Base-by-base conservation (phyloP, 2,797 vertebrate species). In the Falco rusticolus region DNA sequence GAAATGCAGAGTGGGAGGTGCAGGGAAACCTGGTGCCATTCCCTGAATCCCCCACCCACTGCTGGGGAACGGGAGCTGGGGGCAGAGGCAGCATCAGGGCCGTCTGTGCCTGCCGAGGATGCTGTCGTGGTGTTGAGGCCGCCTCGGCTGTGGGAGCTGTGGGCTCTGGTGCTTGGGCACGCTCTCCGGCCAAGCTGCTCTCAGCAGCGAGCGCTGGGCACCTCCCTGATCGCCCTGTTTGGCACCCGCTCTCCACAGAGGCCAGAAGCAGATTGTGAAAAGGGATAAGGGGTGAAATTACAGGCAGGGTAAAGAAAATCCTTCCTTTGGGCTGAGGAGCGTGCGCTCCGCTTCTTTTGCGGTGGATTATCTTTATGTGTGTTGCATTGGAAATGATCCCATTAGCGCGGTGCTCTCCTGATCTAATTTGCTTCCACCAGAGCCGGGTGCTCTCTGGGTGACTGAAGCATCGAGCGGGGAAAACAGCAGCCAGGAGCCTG, bases 1-100 rank as follows among this genome's bases (percentile, higher is more conserved):
- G 0, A 3, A 1, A 1, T 3, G 2, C 1, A 0, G 54, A 5
- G 7, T 16, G 37, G 6, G 6, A 16, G n/a, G 51, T 0, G 66
- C 56, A 39, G 74, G 75, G 74, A 51, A 43, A 75, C 10, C 1
- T 2, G 78, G 22, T 14, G 94, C 53, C 1, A 0, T 8, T 47
- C 74, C 61, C 48, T 1, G 68, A 2, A 1, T 15, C 18, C 39
- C 63, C 26, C 29, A 8, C 57, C 17, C 4, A 9, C 57, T 39
- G 60, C 68, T 17, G 85, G 79, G 56, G 17, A 50, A 3, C 2
- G 53, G 54, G 63, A 65, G 64, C 39, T 0, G 28, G 33, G 29
- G 41, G 41, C 33, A 39, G 82, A 54, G 50, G 43, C 48, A 10
- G 69, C 13, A 1, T 3, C 11, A 1, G 47, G 54, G 47, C 10